Evolutionary conservation across 2,797 vertebrate genomes (phyloP), one percentile per base, ranked within the genome.

Genomic region (Bufotes viridis): DNA sequence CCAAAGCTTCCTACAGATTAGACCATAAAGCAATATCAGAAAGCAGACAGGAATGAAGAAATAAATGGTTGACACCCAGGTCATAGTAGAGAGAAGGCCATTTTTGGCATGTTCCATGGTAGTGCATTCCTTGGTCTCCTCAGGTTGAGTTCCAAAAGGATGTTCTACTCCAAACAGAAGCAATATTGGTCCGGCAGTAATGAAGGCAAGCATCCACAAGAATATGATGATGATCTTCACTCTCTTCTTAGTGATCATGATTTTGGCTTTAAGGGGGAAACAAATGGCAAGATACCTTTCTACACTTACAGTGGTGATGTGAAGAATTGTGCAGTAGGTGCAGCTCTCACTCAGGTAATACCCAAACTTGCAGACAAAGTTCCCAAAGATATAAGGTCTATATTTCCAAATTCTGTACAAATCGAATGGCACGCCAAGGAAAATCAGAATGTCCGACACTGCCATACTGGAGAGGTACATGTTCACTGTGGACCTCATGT

Each of bases 381-480:
- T 95, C 22, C 96, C 96, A 3, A 96, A 93, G 26, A 92, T 89
- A 93, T 96, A 97, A 0, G 96, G 96, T 12, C 91, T 92, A 82
- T 95, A 95, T 22, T 92, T 93, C 96, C 96, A 96, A 53, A 96
- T 92, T 94, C 96, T 87, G 84, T 96, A 96, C 1, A 97, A 92
- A 84, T 96, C 96, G 74, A 96, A 94, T 24, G 96, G 96, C 89
- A 96, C 90, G 58, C 96, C 93, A 0, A 95, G 91, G 18, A 96
- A 95, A 15, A 96, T 96, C 42, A 96, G 81, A 75, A 96, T 93
- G 69, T 96, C 96, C 0, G 95, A 96, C 0, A 96, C 89, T 0
- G 96, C 95, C 96, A 96, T 96, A 87, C 96, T 96, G 92, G 95
- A 96, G 88, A 96, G 93, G 92, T 96, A 96, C 82, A 96, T 92